Evolutionary conservation across 1,140 invertebrate genomes (phyloP).

Genomic region (Augochlora pura): DNA sequence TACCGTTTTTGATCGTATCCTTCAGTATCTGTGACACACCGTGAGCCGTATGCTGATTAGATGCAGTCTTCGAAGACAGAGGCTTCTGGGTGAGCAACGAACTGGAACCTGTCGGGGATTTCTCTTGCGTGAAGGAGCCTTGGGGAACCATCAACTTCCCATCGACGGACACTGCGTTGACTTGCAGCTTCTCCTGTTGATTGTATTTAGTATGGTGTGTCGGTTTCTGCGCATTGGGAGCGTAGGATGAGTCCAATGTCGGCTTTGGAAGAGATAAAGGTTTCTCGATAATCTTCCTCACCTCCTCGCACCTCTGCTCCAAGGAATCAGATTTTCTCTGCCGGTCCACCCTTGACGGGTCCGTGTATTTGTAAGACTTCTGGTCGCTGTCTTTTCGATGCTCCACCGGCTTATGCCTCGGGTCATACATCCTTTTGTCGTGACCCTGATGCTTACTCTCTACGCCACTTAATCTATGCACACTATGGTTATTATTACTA

Average conservation of each 20-base stretch:
- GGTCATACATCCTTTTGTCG: constrained; percentile 64
- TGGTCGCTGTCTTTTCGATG: constrained; percentile 68
- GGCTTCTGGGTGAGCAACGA: constrained; percentile 48
- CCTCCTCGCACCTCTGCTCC: constrained; percentile 74
- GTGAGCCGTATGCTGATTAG: constrained; percentile 54
- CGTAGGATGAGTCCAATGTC: constrained; percentile 66
- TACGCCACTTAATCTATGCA: constrained; percentile 50
- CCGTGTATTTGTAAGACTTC: constrained; percentile 68
- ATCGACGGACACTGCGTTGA: constrained; percentile 14
- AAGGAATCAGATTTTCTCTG: constrained; percentile 67
- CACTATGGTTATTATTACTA: constrained; percentile 65
- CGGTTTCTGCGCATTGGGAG: constrained; percentile 71
- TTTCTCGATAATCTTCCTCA: constrained; percentile 75
- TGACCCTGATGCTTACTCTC: constrained; percentile 61
- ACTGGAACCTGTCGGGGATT: constrained; percentile 55
- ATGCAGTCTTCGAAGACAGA: constrained; percentile 17
- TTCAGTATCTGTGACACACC: constrained; percentile 67
- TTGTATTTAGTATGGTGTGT: constrained; percentile 70
- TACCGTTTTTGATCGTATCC: constrained; percentile 72
- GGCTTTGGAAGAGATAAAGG: constrained; percentile 68
- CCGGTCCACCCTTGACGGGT: constrained; percentile 53
- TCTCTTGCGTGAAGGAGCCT: constrained; percentile 56
- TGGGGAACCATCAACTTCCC: constrained; percentile 28
- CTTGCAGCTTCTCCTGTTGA: constrained; percentile 63
- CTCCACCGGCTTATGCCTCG: constrained; percentile 65